These are phyloP conservation scores for Lasioglossum morio DNA, from an alignment of 2,888 invertebrate species.

Conservation along the genomic window DNA sequence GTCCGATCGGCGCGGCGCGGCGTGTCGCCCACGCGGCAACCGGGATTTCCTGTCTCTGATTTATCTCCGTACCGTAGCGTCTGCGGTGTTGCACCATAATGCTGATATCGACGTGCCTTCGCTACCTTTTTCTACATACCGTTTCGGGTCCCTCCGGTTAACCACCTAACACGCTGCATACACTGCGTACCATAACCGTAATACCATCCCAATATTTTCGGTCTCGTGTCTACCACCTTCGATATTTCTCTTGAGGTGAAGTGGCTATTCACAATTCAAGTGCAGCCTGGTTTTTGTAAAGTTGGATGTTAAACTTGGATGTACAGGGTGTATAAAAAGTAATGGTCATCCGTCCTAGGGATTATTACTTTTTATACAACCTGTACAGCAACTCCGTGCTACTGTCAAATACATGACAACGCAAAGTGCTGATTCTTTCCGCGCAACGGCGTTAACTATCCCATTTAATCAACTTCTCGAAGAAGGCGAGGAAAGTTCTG, in stretches of 20 bases:
- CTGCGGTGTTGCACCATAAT: not conserved
- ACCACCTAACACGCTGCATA: not conserved
- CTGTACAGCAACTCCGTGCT: not conserved
- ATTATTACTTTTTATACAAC: no score
- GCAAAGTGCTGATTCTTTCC: not conserved
- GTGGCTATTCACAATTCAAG: no score
- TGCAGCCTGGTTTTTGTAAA: no score
- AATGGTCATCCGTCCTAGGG: no score
- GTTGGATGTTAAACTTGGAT: no score
- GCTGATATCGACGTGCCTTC: conserved; percentile 31
- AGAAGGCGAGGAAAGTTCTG: not conserved
- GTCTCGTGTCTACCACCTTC: no score
- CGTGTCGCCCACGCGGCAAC: conserved; percentile 27
- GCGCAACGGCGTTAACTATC: not conserved
- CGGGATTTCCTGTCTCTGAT: conserved; percentile 55
- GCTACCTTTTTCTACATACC: not conserved
- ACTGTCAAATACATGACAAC: not conserved
- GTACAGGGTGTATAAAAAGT: no score
- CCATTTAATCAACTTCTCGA: not conserved
- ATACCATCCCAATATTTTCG: not conserved
- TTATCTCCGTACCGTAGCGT: conserved; percentile 47
- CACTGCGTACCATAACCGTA: not conserved
- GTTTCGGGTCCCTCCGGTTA: not conserved
- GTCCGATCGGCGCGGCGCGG: conserved; percentile 41
- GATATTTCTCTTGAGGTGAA: no score